A percentile compares a stretch with the other conserved stretches of the same genome.
phyloP scores from a whole-genome alignment of 2,113 vertebrate genomes.

The Ranitomeya variabilis region DNA sequence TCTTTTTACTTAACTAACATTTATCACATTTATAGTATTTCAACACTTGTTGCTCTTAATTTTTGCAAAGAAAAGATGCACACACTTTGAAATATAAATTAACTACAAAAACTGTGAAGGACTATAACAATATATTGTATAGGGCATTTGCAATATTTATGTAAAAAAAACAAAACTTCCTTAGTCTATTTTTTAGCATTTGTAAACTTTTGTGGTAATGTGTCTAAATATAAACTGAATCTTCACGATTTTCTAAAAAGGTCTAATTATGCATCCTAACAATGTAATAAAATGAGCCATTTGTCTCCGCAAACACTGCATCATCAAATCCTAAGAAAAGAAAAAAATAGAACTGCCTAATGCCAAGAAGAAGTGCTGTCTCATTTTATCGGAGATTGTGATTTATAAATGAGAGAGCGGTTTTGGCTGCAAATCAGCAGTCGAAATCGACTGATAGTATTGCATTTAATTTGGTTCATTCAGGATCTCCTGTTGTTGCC shows the following conservation, averaged over 20 bases:
- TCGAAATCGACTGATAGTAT: conserved; percentile 53
- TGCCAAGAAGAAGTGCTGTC: conserved; percentile 52
- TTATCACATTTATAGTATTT: no score
- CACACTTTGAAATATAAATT: neutral
- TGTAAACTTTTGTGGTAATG: neutral
- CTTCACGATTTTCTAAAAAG: conserved; percentile 24
- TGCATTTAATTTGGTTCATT: conserved; percentile 58
- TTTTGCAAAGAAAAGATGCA: neutral
- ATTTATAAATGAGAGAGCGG: conserved; percentile 52
- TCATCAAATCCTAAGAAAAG: conserved; percentile 42
- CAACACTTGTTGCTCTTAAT: neutral
- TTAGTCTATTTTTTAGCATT: neutral
- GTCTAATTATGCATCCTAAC: conserved; percentile 45
- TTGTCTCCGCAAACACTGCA: conserved; percentile 36
- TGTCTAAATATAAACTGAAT: conserved; percentile 3
- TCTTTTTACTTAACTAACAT: neutral
- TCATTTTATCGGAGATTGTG: conserved; percentile 51
- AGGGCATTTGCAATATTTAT: neutral
- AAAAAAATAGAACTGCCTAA: conserved; percentile 1
- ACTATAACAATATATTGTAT: neutral
- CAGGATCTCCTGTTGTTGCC: conserved; percentile 48
- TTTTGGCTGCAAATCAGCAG: conserved; percentile 50
- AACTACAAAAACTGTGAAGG: neutral
- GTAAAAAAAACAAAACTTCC: neutral
- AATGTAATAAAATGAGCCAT: conserved; percentile 39